Evolutionary conservation across 2,113 vertebrate genomes (phyloP), one percentile per base, ranked within the genome.

Genomic region (Oryzias melastigma): DNA sequence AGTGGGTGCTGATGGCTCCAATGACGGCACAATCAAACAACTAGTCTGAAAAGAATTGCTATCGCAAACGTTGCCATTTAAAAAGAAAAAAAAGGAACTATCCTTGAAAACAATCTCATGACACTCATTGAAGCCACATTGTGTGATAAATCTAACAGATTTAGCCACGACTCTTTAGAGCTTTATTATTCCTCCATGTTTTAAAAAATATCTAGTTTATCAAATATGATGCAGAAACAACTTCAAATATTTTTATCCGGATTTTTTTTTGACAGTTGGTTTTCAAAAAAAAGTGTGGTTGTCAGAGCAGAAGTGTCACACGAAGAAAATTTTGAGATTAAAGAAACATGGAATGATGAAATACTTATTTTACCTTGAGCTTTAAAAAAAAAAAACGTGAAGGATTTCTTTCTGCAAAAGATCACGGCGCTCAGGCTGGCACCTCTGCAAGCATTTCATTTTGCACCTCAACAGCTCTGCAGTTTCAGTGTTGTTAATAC

Each of bases 391-490:
- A 45, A n/a, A 47, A 47, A 4, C 16, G 43, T 16, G 44, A 53
- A 53, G 35, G 29, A 53, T 75, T 44, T 15, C 35, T 40, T 46
- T 62, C 22, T 22, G 22, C 22, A 22, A 58, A 16, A 63, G 20
- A 65, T 73, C 51, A 49, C 18, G 24, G 43, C 66, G 48, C 58
- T 66, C 55, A 51, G 45, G 41, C 46, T 53, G 59, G 62, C 7
- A 40, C 35, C 24, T 29, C 45, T 43, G 43, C 49, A 70, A 73
- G 52, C 18, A 62, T 22, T 61, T 75, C 42, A 50, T 35, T 62
- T 53, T 59, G 62, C 7, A 54, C 51, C 54, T 79, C 27, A 2
- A 59, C 52, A 73, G 55, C 8, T n/a, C 64, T 60, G 62, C 63
- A 53, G 60, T 41, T 5, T 29, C 43, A 57, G 40, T 49, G 50